Conservation (phyloP, 92 coral and sea anemone genomes). For the Pocillopora meandrina region DNA sequence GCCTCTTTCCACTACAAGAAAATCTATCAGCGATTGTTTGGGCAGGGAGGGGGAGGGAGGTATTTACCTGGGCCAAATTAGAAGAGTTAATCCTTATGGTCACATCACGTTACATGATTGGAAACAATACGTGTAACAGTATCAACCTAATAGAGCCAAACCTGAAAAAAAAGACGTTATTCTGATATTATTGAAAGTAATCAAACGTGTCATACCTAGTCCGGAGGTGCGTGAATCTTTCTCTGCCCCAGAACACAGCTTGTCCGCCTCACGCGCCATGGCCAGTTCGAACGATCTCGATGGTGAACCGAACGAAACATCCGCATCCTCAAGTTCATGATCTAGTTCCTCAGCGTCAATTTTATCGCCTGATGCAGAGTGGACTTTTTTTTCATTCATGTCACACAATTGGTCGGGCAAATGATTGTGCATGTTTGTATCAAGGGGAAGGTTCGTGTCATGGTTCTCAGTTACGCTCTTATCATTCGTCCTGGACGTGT, state of each 20-base stretch:
- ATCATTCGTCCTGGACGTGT: neutral
- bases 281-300: constrained; percentile 68
- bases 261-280: constrained; percentile 65
- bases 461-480: neutral
- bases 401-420: neutral
- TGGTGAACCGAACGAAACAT: constrained; percentile 52
- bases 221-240: constrained; percentile 30
- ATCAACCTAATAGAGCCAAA: neutral
- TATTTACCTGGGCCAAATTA: too few relatives aligned
- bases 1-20: too few relatives aligned
- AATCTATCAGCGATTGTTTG: too few relatives aligned
- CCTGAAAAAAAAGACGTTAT: too few relatives aligned
- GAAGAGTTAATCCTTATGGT: too few relatives aligned
- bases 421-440: neutral
- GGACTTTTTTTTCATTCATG: neutral
- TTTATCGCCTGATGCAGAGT: neutral
- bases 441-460: constrained; percentile 1
- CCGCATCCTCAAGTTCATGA: constrained; percentile 5
- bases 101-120: too few relatives aligned
- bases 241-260: constrained; percentile 11
- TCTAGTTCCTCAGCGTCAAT: neutral
- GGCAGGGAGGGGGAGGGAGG: too few relatives aligned
- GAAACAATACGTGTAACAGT: too few relatives aligned
- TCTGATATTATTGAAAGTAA: neutral
- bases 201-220: constrained; percentile 8